phyloP scores from a whole-genome alignment of 2,797 vertebrate species.

The Discoglossus pictus region DNA sequence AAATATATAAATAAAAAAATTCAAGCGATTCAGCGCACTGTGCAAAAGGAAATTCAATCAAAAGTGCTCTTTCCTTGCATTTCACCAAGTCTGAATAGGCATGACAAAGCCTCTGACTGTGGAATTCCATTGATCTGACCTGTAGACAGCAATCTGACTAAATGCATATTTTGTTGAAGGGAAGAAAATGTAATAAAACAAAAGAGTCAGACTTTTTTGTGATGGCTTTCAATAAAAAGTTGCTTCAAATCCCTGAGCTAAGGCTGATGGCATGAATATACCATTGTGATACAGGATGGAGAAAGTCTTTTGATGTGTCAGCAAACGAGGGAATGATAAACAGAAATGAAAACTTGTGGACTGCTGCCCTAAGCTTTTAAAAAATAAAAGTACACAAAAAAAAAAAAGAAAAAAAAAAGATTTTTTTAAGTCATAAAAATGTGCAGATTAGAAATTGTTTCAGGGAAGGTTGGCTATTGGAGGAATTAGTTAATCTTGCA shows the following conservation, averaged over 20 bases:
- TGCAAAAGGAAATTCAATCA: too few relatives aligned
- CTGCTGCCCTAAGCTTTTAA: too few relatives aligned
- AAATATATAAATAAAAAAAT: too few relatives aligned
- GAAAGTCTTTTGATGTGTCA: slow-evolving; percentile 71
- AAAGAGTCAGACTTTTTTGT: slow-evolving; percentile 64
- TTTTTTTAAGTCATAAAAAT: slow-evolving; percentile 11
- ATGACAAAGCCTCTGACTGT: slow-evolving; percentile 35
- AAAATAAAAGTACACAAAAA: too few relatives aligned
- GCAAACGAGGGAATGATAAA: slow-evolving; percentile 67
- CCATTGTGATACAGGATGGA: slow-evolving; percentile 62
- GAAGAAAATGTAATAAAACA: slow-evolving; percentile 59
- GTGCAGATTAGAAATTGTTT: background rate
- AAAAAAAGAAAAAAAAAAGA: too few relatives aligned
- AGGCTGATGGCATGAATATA: slow-evolving; percentile 68
- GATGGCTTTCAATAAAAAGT: slow-evolving; percentile 64
- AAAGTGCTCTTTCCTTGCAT: slow-evolving; percentile 17
- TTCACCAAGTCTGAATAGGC: slow-evolving; percentile 1
- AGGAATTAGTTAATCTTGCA: slow-evolving; percentile 55
- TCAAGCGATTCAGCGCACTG: too few relatives aligned
- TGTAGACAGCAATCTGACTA: slow-evolving; percentile 55
- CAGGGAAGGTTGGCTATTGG: too few relatives aligned
- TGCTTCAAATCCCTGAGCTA: slow-evolving; percentile 66
- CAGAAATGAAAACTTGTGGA: slow-evolving; percentile 66
- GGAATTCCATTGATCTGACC: slow-evolving; percentile 53
- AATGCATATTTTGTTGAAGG: slow-evolving; percentile 44